These are phyloP conservation scores for Megaceryle alcyon DNA, from an alignment of 2,797 vertebrate genomes.

Conservation along the genomic window DNA sequence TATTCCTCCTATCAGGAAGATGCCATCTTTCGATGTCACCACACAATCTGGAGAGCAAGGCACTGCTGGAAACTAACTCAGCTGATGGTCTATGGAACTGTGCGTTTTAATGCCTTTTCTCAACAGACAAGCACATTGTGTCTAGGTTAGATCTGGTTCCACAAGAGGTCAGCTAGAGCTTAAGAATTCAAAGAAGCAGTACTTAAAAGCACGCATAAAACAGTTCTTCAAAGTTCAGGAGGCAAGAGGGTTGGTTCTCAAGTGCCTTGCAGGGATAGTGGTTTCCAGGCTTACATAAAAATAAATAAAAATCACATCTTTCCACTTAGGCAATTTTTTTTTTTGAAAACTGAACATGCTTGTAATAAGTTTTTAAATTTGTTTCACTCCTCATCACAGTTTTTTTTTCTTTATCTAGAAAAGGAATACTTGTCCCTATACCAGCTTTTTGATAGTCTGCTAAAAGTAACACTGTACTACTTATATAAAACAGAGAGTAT, in stretches of 20 bases:
- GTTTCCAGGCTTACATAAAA: background rate
- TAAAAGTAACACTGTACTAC: background rate
- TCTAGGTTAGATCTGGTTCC: background rate
- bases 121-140: background rate
- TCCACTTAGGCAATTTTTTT: background rate
- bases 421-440: background rate
- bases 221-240: background rate
- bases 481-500: background rate
- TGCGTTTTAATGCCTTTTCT: background rate
- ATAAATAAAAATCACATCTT: background rate
- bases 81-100: fast-evolving
- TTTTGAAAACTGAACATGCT: background rate
- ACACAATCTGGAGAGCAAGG: background rate
- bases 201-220: background rate
- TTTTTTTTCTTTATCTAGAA: background rate
- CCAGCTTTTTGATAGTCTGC: background rate
- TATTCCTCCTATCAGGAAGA: background rate
- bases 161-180: background rate
- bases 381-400: background rate
- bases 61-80: background rate
- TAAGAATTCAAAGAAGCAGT: background rate
- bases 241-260: background rate
- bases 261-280: background rate
- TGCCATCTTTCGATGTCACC: background rate
- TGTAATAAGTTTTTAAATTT: background rate